Evolutionary conservation across 2,113 vertebrate genomes (phyloP).

Genomic region (Herpailurus yagouaroundi): DNA sequence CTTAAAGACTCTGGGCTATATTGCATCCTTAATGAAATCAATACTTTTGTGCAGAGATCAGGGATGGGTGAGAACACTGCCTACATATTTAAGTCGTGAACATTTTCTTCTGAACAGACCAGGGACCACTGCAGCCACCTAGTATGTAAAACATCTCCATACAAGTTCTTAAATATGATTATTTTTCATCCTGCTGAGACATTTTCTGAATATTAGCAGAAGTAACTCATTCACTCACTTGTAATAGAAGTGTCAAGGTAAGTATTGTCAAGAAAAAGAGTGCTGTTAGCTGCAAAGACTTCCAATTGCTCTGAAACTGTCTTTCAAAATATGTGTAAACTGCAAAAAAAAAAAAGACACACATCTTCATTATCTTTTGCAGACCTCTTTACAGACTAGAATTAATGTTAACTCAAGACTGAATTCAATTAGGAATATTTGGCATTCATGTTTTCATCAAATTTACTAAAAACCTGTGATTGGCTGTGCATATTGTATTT

Average conservation of each 20-base stretch:
- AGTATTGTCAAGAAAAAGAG: constrained; percentile 4
- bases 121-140: constrained; percentile 9
- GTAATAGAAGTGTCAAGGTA: constrained; percentile 53
- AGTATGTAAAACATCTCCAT: neutral
- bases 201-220: constrained; percentile 51
- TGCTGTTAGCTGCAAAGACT: neutral
- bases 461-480: neutral
- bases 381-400: neutral
- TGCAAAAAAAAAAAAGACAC: neutral
- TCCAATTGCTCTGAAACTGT: neutral
- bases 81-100: constrained; percentile 55
- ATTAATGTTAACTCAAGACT: neutral
- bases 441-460: neutral
- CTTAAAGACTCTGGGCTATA: constrained; percentile 74
- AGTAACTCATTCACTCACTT: constrained; percentile 39
- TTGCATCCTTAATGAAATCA: constrained; percentile 77
- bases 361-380: neutral
- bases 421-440: constrained; percentile 26
- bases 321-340: neutral
- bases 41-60: constrained; percentile 60
- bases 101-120: neutral
- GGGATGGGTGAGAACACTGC: neutral
- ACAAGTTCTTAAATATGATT: constrained; percentile 42
- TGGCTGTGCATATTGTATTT: neutral
- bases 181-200: constrained; percentile 48